phyloP scores from a whole-genome alignment of 2,888 invertebrate species.

The Callimorpha dominula region DNA sequence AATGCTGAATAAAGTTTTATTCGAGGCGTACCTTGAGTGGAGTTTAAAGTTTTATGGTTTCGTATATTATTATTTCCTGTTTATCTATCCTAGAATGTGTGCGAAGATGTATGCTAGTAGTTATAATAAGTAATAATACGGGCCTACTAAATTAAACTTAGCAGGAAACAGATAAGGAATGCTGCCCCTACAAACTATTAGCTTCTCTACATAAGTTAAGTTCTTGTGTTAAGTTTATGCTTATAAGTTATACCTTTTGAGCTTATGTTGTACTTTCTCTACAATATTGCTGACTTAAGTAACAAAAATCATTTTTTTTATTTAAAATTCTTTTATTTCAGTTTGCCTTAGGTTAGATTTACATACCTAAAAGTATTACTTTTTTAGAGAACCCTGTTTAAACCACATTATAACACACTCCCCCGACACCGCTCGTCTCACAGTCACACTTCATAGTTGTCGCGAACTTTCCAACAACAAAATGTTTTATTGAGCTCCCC shows the following conservation, averaged over 20 bases:
- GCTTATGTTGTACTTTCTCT: too few species aligned
- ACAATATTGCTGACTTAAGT: too few species aligned
- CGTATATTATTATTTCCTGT: constrained; percentile 15
- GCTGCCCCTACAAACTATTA: too few species aligned
- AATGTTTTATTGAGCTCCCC: constrained; percentile 45
- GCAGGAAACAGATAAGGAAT: too few species aligned
- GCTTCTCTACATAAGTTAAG: too few species aligned
- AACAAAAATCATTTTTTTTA: too few species aligned
- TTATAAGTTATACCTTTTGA: too few species aligned
- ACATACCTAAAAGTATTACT: not conserved
- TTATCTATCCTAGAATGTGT: not conserved
- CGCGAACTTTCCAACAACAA: constrained; percentile 46
- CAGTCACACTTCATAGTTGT: constrained; percentile 48
- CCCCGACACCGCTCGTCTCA: constrained; percentile 25
- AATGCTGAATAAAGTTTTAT: constrained; percentile 62
- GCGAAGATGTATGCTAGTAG: not conserved
- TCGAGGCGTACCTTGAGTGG: constrained; percentile 37
- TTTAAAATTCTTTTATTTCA: too few species aligned
- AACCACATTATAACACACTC: constrained; percentile 15
- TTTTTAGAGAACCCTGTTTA: constrained; percentile 14
- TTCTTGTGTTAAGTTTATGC: too few species aligned
- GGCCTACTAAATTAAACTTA: too few species aligned
- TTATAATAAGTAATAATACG: not conserved
- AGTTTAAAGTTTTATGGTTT: constrained; percentile 31
- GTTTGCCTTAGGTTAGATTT: too few species aligned